Evolutionary conservation across 2,888 invertebrate species (phyloP).

Genomic region (Allophyes oxyacanthae): DNA sequence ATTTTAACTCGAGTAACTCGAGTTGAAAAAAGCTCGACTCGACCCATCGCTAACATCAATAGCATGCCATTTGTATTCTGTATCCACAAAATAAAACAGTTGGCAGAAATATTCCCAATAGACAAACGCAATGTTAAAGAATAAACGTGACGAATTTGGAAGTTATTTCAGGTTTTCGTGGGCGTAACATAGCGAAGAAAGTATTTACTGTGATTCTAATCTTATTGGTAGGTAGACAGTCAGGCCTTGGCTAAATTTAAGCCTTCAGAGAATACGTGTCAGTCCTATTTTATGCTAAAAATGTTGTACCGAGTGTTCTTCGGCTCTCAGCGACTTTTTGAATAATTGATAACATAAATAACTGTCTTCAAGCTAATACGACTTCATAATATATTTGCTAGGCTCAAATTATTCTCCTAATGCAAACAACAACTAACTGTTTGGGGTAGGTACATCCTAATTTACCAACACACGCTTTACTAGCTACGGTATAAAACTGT

Average conservation of each 20-base stretch:
- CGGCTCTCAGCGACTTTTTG: not conserved
- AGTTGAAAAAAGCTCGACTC: no score
- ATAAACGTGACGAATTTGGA: conserved; percentile 44
- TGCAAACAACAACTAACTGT: no score
- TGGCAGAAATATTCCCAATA: conserved; percentile 45
- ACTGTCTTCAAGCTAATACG: no score
- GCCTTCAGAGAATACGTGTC: conserved; percentile 5
- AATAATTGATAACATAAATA: not conserved
- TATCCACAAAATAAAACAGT: conserved; percentile 28
- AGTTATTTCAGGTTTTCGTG: conserved; percentile 30
- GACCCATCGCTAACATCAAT: no score
- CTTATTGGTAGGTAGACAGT: conserved; percentile 6
- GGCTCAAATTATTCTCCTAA: no score
- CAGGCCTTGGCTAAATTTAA: conserved; percentile 7
- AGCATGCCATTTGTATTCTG: conserved; percentile 18
- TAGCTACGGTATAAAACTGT: no score
- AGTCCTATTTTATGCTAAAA: not conserved
- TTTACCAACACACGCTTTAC: no score
- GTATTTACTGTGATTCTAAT: conserved; percentile 34
- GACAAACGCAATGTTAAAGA: conserved; percentile 28
- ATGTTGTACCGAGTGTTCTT: not conserved
- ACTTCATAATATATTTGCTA: no score
- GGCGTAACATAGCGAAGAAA: conserved; percentile 7
- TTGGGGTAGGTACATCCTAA: no score
- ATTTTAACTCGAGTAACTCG: no score